Percentiles rank a stretch among this genome's conserved stretches.
Conservation (phyloP, 2,888 invertebrate genomes). For the Nowickia ferox region DNA sequence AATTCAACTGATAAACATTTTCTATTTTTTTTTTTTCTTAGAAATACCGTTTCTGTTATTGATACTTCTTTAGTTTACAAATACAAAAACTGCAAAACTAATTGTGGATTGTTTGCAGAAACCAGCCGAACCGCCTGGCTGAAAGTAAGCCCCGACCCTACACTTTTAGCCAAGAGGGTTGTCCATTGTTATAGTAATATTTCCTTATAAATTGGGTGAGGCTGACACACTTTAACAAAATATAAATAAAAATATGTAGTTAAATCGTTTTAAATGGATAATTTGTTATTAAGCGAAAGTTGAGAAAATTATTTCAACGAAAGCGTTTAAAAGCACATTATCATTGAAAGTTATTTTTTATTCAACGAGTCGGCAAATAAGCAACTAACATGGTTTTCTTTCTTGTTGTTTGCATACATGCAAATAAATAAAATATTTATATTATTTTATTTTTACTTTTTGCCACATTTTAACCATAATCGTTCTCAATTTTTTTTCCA, state of each 20-base stretch:
- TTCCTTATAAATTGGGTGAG: background rate
- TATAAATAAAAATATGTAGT: background rate
- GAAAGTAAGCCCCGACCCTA: no score
- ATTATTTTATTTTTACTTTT: slow-evolving; percentile 41
- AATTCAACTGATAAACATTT: background rate
- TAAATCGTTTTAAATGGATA: background rate
- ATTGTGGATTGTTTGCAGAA: no score
- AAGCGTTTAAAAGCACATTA: slow-evolving; percentile 59
- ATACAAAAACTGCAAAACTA: no score
- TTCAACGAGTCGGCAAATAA: slow-evolving; percentile 41
- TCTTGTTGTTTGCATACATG: slow-evolving; percentile 28
- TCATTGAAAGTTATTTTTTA: slow-evolving; percentile 17
- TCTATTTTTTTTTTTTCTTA: background rate
- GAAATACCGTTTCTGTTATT: no score
- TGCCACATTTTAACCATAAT: slow-evolving; percentile 4
- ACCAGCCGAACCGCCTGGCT: background rate
- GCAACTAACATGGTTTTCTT: slow-evolving; percentile 28
- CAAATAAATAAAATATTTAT: slow-evolving; percentile 48
- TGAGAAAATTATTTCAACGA: slow-evolving; percentile 36
- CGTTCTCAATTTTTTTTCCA: background rate
- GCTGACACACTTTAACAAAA: slow-evolving; percentile 15
- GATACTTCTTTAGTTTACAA: no score
- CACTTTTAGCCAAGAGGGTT: no score
- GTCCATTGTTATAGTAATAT: background rate
- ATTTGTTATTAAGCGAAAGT: slow-evolving; percentile 20